Evolutionary conservation across 2,113 vertebrate species (phyloP).

Genomic region (Neolamprologus sp.): DNA sequence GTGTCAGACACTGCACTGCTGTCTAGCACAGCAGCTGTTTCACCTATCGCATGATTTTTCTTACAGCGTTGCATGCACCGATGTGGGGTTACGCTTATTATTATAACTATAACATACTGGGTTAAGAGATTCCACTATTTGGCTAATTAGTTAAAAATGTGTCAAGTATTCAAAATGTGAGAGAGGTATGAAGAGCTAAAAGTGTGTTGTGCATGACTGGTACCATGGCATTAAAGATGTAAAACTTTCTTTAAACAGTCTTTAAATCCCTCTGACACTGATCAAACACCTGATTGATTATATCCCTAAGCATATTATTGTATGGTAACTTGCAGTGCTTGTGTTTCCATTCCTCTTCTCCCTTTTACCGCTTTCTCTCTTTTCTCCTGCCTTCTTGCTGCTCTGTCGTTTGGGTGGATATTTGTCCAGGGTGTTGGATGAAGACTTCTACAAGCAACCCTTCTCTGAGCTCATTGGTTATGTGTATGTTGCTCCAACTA

Average conservation of each 20-base stretch:
- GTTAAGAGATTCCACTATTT: background rate
- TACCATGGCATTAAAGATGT: background rate
- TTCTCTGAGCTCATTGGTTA: conserved; percentile 99
- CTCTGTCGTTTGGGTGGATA: conserved; percentile 81
- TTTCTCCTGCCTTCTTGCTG: conserved; percentile 80
- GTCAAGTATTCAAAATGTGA: background rate
- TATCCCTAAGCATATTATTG: background rate
- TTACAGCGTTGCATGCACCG: background rate
- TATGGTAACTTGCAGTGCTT: conserved; percentile 23
- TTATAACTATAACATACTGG: background rate
- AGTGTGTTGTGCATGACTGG: background rate
- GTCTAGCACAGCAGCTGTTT: background rate
- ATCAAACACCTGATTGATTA: background rate
- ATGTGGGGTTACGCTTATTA: background rate
- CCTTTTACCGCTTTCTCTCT: conserved; percentile 84
- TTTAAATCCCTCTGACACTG: background rate
- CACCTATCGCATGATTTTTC: background rate
- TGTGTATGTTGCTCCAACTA: conserved; percentile 99
- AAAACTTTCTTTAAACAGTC: background rate
- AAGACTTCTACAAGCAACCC: conserved; percentile 99
- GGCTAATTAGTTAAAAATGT: background rate
- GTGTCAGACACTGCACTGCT: background rate
- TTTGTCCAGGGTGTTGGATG: conserved; percentile 97
- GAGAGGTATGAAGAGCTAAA: background rate
- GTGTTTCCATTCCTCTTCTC: conserved; percentile 54